phyloP scores from a whole-genome alignment of 2,888 invertebrate species.

The Panzeria rudis region DNA sequence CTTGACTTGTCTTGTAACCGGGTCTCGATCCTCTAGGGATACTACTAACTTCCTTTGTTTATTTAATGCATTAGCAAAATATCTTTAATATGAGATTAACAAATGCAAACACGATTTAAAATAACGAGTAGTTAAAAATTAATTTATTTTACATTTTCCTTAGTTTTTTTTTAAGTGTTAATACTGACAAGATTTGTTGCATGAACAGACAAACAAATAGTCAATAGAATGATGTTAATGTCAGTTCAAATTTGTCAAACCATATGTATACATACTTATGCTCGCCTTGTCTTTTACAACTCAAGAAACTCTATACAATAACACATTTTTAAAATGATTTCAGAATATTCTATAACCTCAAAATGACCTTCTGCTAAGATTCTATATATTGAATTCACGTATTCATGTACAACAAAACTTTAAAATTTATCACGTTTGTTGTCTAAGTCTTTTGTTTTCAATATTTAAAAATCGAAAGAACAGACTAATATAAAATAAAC shows the following conservation, averaged over 20 bases:
- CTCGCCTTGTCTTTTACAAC: neutral
- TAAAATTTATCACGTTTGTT: conserved; percentile 26
- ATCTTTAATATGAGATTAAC: no score
- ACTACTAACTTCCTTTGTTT: no score
- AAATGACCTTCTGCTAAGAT: conserved; percentile 14
- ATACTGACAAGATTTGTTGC: neutral
- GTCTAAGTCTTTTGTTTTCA: conserved; percentile 40
- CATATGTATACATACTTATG: neutral
- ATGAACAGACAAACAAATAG: neutral
- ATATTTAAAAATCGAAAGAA: conserved; percentile 30
- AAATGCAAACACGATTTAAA: no score
- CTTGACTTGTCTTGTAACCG: no score
- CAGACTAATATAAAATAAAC: neutral
- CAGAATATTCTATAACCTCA: conserved; percentile 1
- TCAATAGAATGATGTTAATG: neutral
- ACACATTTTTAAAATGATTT: neutral
- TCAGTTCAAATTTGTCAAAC: neutral
- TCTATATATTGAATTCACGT: neutral
- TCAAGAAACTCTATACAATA: neutral
- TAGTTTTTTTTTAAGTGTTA: no score
- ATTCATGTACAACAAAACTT: neutral
- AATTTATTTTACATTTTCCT: no score
- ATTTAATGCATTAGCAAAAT: no score
- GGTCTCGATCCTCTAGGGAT: no score
- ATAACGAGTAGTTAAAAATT: no score